These are phyloP conservation scores for Calameuta pallipes DNA, from an alignment of 2,888 invertebrate genomes.

Conservation along the genomic window DNA sequence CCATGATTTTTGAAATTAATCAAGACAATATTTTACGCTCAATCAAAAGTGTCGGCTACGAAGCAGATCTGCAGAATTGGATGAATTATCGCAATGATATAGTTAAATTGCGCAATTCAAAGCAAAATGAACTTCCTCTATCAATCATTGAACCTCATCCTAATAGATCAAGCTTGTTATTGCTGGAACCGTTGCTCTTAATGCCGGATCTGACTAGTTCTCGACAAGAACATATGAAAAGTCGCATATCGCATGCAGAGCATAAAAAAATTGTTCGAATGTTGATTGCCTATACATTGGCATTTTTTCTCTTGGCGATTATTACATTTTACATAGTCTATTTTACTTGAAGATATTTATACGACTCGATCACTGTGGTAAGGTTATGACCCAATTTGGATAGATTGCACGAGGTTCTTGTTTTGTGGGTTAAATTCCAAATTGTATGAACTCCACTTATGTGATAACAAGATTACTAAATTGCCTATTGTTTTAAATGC, in stretches of 20 bases:
- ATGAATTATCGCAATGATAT: constrained; percentile 39
- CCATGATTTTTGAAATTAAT: constrained; percentile 37
- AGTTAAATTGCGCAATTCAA: constrained; percentile 24
- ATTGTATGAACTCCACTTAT: background rate
- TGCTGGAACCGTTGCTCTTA: constrained; percentile 68
- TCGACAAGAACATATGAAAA: constrained; percentile 49
- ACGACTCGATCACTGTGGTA: background rate
- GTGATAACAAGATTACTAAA: background rate
- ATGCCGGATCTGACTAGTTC: constrained; percentile 65
- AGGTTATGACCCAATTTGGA: background rate
- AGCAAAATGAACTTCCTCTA: constrained; percentile 29
- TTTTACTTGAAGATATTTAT: constrained; percentile 58
- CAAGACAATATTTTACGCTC: constrained; percentile 28
- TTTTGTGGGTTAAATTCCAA: background rate
- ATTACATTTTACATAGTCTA: constrained; percentile 71
- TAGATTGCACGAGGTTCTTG: background rate
- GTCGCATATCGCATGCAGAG: constrained; percentile 56
- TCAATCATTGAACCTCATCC: constrained; percentile 37
- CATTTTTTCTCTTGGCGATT: constrained; percentile 68
- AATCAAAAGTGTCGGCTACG: constrained; percentile 37
- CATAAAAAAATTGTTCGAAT: constrained; percentile 68
- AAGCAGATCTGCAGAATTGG: constrained; percentile 43
- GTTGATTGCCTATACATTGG: constrained; percentile 71
- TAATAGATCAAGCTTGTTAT: constrained; percentile 61
- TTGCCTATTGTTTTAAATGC: background rate